These are phyloP conservation scores for Polia nebulosa DNA, from an alignment of 2,888 invertebrate species.

Conservation along the genomic window DNA sequence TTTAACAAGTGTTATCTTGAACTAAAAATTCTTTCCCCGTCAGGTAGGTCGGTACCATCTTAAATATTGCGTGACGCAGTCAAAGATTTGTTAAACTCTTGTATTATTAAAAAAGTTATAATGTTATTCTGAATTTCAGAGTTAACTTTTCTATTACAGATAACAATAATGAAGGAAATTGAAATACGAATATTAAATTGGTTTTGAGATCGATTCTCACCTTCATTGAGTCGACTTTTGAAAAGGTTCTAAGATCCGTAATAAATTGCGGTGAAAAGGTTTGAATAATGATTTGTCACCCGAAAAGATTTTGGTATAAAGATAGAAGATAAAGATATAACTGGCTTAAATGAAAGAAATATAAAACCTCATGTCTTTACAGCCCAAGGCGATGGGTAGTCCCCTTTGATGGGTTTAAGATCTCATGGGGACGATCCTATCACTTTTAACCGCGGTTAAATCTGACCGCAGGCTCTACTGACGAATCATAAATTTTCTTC, in stretches of 20 bases:
- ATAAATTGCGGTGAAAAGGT: constrained; percentile 51
- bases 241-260: constrained; percentile 40
- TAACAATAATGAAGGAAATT: constrained; percentile 55
- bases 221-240: constrained; percentile 36
- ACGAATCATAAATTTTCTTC: constrained; percentile 3
- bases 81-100: neutral
- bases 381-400: neutral
- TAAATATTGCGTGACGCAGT: neutral
- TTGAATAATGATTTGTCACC: constrained; percentile 45
- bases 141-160: constrained; percentile 37
- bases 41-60: too few species aligned
- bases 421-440: neutral
- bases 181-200: constrained; percentile 58
- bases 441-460: neutral
- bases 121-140: constrained; percentile 32
- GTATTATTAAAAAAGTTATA: constrained; percentile 38
- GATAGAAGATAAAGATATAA: constrained; percentile 1
- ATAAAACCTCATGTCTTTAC: neutral
- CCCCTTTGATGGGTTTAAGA: neutral
- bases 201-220: constrained; percentile 40
- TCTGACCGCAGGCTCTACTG: neutral
- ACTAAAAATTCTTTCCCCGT: neutral
- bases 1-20: neutral
- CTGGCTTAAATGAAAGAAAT: constrained; percentile 9
- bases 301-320: constrained; percentile 24